Percentiles rank a stretch among this genome's conserved stretches.
phyloP scores from a whole-genome alignment of 2,888 invertebrate genomes.

The Ischnura elegans region DNA sequence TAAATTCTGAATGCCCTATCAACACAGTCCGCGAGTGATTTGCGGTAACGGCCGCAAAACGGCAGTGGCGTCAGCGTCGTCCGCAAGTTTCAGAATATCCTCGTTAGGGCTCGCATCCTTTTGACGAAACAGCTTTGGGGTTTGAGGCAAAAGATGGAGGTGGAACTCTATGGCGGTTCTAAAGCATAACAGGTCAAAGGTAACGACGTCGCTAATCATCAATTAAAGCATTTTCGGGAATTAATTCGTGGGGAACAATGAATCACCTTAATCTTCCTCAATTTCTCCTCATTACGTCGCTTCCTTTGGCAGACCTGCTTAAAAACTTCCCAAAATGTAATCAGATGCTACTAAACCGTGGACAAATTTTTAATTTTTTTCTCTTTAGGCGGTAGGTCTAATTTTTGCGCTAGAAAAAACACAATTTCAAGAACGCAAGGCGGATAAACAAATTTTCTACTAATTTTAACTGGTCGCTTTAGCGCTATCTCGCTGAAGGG shows the following conservation, averaged over 20 bases:
- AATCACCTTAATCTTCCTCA: neutral
- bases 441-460: too few relatives aligned
- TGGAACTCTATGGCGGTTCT: neutral
- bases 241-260: neutral
- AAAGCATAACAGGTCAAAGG: neutral
- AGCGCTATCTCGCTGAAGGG: too few relatives aligned
- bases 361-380: too few relatives aligned
- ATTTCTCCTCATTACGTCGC: neutral
- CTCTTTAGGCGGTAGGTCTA: too few relatives aligned
- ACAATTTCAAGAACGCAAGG: neutral
- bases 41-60: neutral
- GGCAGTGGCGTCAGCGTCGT: neutral
- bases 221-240: neutral
- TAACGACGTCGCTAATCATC: slow-evolving; percentile 10
- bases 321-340: neutral
- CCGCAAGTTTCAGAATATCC: neutral
- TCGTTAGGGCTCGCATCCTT: neutral
- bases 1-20: too few relatives aligned
- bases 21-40: neutral
- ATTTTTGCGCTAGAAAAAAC: too few relatives aligned
- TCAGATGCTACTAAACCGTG: neutral
- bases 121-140: neutral
- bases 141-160: neutral
- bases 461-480: too few relatives aligned
- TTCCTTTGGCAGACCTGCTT: neutral